These are phyloP conservation scores for Druceiella hillmani DNA, from an alignment of 2,888 invertebrate genomes.

Conservation along the genomic window DNA sequence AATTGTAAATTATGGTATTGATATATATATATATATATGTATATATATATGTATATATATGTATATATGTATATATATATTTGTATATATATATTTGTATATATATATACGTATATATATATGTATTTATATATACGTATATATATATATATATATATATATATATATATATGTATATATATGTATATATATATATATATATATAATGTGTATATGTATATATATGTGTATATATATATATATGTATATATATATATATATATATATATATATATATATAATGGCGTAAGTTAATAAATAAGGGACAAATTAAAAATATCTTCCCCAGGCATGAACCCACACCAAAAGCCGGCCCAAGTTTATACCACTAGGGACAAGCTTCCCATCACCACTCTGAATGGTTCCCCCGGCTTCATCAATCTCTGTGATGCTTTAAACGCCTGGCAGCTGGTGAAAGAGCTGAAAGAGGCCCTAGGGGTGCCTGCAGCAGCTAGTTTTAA, in stretches of 20 bases:
- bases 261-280: too few species aligned
- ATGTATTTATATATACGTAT: neutral
- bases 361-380: slow-evolving; percentile 73
- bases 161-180: slow-evolving; percentile 1
- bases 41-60: slow-evolving; percentile 1
- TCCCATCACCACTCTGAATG: slow-evolving; percentile 86
- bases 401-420: slow-evolving; percentile 96
- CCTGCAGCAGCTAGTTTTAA: slow-evolving; percentile 97
- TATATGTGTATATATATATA: too few species aligned
- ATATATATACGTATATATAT: slow-evolving; percentile 1
- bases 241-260: too few species aligned
- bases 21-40: slow-evolving; percentile 1
- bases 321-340: slow-evolving; percentile 84
- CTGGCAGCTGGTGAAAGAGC: slow-evolving; percentile 91
- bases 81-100: neutral
- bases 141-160: slow-evolving; percentile 1
- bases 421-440: slow-evolving; percentile 96
- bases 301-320: too few species aligned
- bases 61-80: slow-evolving; percentile 1
- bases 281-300: too few species aligned
- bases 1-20: neutral
- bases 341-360: slow-evolving; percentile 93
- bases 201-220: too few species aligned
- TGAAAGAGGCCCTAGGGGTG: slow-evolving; percentile 69
- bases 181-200: slow-evolving; percentile 1